Conservation (phyloP, 2,888 invertebrate genomes). For the Cepaea hortensis region DNA sequence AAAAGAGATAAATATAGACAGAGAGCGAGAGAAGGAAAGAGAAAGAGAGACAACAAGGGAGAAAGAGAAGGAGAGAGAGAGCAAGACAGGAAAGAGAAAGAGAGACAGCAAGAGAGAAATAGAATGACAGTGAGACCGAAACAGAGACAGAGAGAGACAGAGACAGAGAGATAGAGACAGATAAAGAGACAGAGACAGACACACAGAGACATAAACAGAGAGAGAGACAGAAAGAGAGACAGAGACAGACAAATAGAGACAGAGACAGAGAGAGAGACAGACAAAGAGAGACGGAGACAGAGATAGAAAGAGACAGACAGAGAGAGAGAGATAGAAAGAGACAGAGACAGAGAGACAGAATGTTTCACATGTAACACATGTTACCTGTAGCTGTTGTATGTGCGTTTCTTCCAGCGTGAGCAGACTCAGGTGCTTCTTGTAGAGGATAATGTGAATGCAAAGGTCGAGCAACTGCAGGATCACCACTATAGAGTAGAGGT, state of each 20-base stretch:
- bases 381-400: too few species aligned
- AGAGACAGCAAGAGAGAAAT: too few species aligned
- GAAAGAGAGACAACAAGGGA: too few species aligned
- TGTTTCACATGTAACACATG: too few species aligned
- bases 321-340: not conserved
- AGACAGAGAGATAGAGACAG: not conserved
- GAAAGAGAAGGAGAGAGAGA: too few species aligned
- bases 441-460: constrained; percentile 18
- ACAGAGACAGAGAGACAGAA: not conserved
- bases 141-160: too few species aligned
- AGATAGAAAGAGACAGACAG: not conserved
- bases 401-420: not conserved
- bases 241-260: not conserved
- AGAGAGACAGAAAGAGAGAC: not conserved
- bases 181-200: not conserved
- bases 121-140: too few species aligned
- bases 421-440: constrained; percentile 26
- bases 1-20: too few species aligned
- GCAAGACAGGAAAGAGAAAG: too few species aligned
- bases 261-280: not conserved
- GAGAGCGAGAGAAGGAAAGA: too few species aligned
- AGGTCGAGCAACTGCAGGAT: constrained; percentile 21
- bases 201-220: not conserved
- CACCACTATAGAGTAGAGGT: constrained; percentile 8
- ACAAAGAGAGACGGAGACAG: not conserved